phyloP scores from a whole-genome alignment of 2,797 vertebrate species.

The Urocyon cinereoargenteus region DNA sequence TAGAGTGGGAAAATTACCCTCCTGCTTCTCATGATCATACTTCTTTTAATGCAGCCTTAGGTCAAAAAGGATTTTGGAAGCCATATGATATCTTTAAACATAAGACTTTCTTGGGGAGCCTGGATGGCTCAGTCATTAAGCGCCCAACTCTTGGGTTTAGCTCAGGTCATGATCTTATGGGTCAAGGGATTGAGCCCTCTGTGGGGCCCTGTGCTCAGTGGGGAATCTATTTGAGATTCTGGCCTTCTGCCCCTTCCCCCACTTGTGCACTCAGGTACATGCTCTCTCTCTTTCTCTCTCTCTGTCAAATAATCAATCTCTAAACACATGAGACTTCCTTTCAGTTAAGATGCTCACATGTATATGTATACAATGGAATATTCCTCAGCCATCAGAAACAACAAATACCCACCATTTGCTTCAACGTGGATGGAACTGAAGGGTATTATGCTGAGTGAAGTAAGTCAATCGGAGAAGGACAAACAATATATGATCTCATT shows the following conservation, averaged over 20 bases:
- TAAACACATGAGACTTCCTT: too few species aligned
- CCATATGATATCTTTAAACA: background rate
- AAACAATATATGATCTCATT: too few species aligned
- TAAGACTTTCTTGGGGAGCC: background rate
- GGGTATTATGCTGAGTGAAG: too few species aligned
- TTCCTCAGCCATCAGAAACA: too few species aligned
- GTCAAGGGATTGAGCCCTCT: background rate
- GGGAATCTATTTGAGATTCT: background rate
- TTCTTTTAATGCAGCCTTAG: background rate
- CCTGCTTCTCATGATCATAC: background rate
- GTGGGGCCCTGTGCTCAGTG: background rate
- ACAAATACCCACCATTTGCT: too few species aligned
- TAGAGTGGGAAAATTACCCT: background rate
- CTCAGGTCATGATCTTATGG: background rate
- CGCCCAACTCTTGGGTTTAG: background rate
- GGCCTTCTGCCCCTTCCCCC: background rate
- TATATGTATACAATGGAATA: too few species aligned
- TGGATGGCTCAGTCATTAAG: background rate
- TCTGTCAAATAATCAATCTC: too few species aligned
- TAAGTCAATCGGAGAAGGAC: too few species aligned
- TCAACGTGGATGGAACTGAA: too few species aligned
- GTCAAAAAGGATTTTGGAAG: constrained; percentile 34
- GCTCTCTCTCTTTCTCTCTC: background rate
- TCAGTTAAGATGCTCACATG: too few species aligned
- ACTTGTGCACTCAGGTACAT: background rate